Evolutionary conservation across 2,888 invertebrate genomes (phyloP), one percentile per base, ranked within the genome.

Genomic region (Andrena chrysosceles): DNA sequence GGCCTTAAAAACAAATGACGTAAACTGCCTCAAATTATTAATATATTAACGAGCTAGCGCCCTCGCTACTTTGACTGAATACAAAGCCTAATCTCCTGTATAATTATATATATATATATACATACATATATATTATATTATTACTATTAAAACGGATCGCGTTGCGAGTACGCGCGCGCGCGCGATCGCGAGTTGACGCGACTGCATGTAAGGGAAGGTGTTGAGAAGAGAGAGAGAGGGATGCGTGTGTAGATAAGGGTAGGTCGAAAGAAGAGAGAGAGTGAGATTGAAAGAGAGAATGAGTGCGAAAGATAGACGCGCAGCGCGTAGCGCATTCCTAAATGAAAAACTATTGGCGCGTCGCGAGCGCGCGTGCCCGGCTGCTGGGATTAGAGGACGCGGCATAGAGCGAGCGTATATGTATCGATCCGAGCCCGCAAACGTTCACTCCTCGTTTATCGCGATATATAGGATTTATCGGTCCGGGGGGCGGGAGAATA

Each of bases 21-120:
- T 89, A 89, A 89, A 89, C 89, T 89, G 89, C 89, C 89, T 89
- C 89, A 89, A 87, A 89, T 83, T 86, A 89, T 85, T 89, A 84
- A 89, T 81, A 85, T 88, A 88, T 85, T 74, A 85, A 87, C 76
- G 81, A 85, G 87, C 89, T 89, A 89, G 89, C 85, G 87, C 89
- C 81, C 87, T 81, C 84, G 83, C 76, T 84, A 86, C 85, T 81
- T 81, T 77, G 87, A 88, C 88, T 89, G 88, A 79, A 69, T 56
- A 83, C 70, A 72, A 87, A 80, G 87, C 87, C 83, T 85, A 83
- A 84, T 87, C 87, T 74, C 81, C 62, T 88, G 81, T 78, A 72
- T 77, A 60, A 66, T 66, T 70, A 59, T 49, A 77, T 68, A 56
- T 71, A 60, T n/a, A 29, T 60, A 70, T 42, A 59, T 60, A 42